Base-by-base conservation (phyloP, 1,140 invertebrate species). In the Chionoecetes opilio region DNA sequence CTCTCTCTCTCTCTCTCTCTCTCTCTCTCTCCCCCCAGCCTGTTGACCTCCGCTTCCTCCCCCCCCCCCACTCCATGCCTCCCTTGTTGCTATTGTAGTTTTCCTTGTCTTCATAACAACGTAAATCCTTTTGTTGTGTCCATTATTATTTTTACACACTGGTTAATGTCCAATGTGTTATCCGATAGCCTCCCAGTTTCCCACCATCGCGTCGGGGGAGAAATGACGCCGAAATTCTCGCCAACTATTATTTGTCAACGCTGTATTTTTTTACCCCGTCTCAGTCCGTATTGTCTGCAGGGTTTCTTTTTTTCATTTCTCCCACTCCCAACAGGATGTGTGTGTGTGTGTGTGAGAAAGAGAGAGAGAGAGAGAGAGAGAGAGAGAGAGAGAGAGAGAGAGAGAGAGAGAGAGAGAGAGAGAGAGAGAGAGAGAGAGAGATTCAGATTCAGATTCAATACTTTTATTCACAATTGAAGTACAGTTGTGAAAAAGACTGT, bases 11-110 rank as follows among this genome's bases (percentile, higher is more conserved):
- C n/a, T n/a, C n/a, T n/a, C n/a, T n/a, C n/a, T n/a, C n/a, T n/a
- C n/a, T n/a, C n/a, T n/a, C 21, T 26, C 63, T n/a, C 63, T 26
- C 26, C 32, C 35, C 35, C 84, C 89, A 46, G n/a, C 86, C 35
- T 31, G 41, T 75, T 91, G 89, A 91, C 89, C 89, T 91, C 89
- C 89, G 41, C 89, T 91, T 91, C 89, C 89, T 91, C 89, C 41
- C 89, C 35, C 9, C 35, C 86, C 35, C 21, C 32, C 35, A 35
- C n/a, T 37, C 86, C 11, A 32, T 2, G 2, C 35, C 26, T 37
- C 11, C 35, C n/a, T 41, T 14, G 35, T 41, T 34, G 46, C 89
- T 53, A 91, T 91, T 91, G 89, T 91, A 75, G 88, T 90, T 86
- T 31, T 86, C 63, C 63, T 75, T 26, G 63, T 26, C 21, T 75